Conservation (phyloP, 1,140 invertebrate species). For the Pogonognathellus flavescens region DNA sequence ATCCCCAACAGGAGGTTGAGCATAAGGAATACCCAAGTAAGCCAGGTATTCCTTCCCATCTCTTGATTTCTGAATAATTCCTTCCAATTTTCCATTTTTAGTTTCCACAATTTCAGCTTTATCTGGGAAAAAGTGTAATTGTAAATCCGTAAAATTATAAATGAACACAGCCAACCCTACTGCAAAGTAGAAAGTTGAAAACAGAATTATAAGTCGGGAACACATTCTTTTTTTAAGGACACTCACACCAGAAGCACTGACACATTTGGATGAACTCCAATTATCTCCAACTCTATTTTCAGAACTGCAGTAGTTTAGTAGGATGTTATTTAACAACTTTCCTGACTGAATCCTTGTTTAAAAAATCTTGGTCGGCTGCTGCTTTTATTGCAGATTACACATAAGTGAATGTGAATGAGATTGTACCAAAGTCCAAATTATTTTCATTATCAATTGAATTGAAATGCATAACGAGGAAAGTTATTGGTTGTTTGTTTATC, state of each 20-base stretch:
- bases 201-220: background rate
- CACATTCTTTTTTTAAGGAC: too few relatives aligned
- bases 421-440: too few relatives aligned
- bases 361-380: too few relatives aligned
- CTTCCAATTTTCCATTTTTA: background rate
- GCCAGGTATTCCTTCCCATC: conserved; percentile 3
- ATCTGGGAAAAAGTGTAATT: background rate
- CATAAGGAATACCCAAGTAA: conserved; percentile 16
- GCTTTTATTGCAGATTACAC: too few relatives aligned
- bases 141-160: background rate
- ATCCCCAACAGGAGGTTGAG: background rate
- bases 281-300: background rate
- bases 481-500: too few relatives aligned
- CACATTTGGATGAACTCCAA: background rate
- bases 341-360: too few relatives aligned
- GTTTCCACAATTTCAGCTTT: background rate
- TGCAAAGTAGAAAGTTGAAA: background rate
- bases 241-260: background rate
- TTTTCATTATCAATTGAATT: too few relatives aligned
- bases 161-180: background rate
- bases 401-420: too few relatives aligned
- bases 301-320: background rate
- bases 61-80: conserved; percentile 15
- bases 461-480: too few relatives aligned
- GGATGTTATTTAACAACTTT: too few relatives aligned